Base-by-base conservation (phyloP, 2,113 vertebrate genomes). In the Cryptomyrus ogoouensis region DNA sequence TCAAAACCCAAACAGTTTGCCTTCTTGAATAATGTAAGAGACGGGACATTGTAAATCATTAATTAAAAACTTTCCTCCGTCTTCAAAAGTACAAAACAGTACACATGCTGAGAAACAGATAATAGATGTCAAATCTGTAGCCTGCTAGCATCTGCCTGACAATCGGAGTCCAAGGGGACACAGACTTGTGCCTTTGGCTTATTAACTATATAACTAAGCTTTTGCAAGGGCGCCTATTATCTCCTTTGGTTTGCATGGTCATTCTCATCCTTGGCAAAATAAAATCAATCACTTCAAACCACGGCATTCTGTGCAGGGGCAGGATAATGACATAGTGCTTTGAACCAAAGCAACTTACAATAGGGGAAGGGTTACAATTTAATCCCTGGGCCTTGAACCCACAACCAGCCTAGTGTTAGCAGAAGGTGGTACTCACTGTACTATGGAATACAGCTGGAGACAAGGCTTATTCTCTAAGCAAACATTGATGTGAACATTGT, bases 131-230 rank as follows among this genome's bases (percentile, higher is more conserved):
- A 89, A 92, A 89, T 89, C 53, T 31, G 66, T 58, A 87, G 90
- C 91, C 91, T 47, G 15, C 93, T 86, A 93, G 94, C 93, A 95
- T 94, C 94, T 94, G 94, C 93, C 93, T 91, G 93, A 91, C 91
- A 90, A 91, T 52, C 46, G 88, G 93, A 91, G 90, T 90, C 90
- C 93, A 85, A 86, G 49, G 6, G 58, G 90, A 89, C 89, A 93
- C 70, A 77, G 91, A 90, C 89, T 13, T 39, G 5, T 87, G 27
- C 31, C 7, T 53, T 56, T 47, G 27, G 9, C 24, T 87, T 27
- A 53, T 87, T 87, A 87, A 19, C 50, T 39, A 35, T 27, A 35
- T 19, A 35, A 53, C 85, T 39, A 35, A 31, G n/a, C 17, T 17
- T 87, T 39, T 42, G 74, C 62, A 70, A 27, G 47, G 19, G 49